These are phyloP conservation scores for Artibeus lituratus DNA, from an alignment of 2,797 vertebrate species.

Conservation along the genomic window DNA sequence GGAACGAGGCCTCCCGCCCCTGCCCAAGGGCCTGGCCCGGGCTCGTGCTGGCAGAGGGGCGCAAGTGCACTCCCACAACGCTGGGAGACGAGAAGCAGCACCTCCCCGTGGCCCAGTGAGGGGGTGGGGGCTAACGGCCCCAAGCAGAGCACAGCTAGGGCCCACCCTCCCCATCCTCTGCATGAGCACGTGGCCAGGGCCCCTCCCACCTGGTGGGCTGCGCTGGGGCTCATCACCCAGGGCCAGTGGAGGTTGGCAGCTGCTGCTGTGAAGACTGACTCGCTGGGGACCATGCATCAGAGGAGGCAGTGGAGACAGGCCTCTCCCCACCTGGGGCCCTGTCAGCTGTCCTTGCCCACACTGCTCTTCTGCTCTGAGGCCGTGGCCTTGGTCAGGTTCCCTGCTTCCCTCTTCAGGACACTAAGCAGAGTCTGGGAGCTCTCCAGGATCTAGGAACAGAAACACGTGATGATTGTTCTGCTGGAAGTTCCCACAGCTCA, in stretches of 20 bases:
- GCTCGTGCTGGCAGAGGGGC: neutral
- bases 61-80: neutral
- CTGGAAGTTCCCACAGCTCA: neutral
- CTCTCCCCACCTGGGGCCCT: neutral
- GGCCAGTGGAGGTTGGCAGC: neutral
- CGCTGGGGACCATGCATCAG: neutral
- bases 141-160: neutral
- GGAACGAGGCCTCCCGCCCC: neutral
- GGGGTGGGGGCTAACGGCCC: neutral
- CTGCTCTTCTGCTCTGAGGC: conserved; percentile 77
- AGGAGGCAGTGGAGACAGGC: neutral
- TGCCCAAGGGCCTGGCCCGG: neutral
- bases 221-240: neutral
- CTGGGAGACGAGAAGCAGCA: neutral
- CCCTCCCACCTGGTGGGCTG: neutral
- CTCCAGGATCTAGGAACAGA: conserved; percentile 89
- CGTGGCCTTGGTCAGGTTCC: conserved; percentile 87
- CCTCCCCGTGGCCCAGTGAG: neutral
- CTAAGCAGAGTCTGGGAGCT: conserved; percentile 93
- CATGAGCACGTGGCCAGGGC: neutral
- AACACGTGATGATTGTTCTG: neutral
- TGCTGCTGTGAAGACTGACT: neutral
- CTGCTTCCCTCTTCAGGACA: conserved; percentile 90
- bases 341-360: conserved; percentile 55
- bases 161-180: neutral